Percentiles rank a stretch among this genome's conserved stretches.
Evolutionary conservation across 1,140 invertebrate genomes (phyloP).

Genomic region (Wiebesia pumilae): DNA sequence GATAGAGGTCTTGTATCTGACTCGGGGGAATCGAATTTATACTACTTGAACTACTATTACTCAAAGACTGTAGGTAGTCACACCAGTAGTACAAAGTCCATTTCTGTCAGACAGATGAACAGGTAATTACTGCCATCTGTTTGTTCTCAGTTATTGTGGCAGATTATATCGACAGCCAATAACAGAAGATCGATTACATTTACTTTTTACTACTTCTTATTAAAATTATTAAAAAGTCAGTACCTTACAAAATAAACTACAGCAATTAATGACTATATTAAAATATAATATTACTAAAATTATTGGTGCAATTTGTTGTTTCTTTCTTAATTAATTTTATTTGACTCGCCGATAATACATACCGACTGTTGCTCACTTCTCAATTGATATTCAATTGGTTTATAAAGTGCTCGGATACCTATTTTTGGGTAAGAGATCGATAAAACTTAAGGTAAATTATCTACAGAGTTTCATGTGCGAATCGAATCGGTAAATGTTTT

Average conservation of each 20-base stretch:
- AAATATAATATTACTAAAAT: no score
- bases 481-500: background rate
- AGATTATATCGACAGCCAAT: background rate
- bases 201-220: no score
- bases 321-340: no score
- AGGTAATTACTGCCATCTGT: conserved; percentile 55
- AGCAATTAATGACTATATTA: no score
- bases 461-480: background rate
- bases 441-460: background rate
- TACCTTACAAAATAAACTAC: no score
- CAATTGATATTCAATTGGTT: no score
- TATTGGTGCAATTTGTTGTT: no score
- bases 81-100: conserved; percentile 58
- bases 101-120: conserved; percentile 48
- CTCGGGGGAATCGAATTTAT: background rate
- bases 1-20: background rate
- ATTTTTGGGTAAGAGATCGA: no score
- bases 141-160: background rate
- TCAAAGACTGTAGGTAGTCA: conserved; percentile 14
- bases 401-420: no score
- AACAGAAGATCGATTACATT: background rate
- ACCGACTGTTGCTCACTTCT: no score
- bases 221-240: no score
- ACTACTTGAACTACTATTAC: background rate
- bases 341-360: no score